Percentiles rank a stretch among this genome's conserved stretches.
phyloP scores from a whole-genome alignment of 1,140 invertebrate species.

The Rhagoletis pomonella region DNA sequence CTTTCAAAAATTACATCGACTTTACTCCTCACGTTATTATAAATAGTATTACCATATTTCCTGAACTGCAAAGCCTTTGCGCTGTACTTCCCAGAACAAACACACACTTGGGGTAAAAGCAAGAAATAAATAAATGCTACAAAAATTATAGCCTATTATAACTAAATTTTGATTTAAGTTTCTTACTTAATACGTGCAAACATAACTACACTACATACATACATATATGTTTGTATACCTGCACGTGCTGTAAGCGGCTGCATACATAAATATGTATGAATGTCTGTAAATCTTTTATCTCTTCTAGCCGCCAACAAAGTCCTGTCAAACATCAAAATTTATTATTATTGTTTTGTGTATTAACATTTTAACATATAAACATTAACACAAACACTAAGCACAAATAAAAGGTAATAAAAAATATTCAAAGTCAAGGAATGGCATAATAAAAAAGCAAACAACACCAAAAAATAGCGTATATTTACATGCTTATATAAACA shows the following conservation, averaged over 20 bases:
- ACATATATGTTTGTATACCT: background rate
- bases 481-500: background rate
- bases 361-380: conserved; percentile 37
- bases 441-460: background rate
- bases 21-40: too few relatives aligned
- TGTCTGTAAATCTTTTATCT: conserved; percentile 4
- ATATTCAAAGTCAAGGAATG: conserved; percentile 24
- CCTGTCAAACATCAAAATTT: conserved; percentile 34
- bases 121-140: background rate
- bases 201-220: background rate
- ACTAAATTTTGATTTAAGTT: conserved; percentile 35
- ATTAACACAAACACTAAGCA: conserved; percentile 12
- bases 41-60: too few relatives aligned
- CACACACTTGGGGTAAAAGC: background rate
- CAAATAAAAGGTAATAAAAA: conserved; percentile 13
- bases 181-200: background rate
- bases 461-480: background rate
- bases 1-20: too few relatives aligned
- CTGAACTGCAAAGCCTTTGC: background rate
- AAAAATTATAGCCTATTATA: conserved; percentile 21
- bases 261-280: background rate
- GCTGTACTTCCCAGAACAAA: background rate
- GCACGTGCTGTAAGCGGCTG: background rate
- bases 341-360: conserved; percentile 36
- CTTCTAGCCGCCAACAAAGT: conserved; percentile 22